Conservation (phyloP, 2,797 vertebrate genomes). For the Falco concolor region DNA sequence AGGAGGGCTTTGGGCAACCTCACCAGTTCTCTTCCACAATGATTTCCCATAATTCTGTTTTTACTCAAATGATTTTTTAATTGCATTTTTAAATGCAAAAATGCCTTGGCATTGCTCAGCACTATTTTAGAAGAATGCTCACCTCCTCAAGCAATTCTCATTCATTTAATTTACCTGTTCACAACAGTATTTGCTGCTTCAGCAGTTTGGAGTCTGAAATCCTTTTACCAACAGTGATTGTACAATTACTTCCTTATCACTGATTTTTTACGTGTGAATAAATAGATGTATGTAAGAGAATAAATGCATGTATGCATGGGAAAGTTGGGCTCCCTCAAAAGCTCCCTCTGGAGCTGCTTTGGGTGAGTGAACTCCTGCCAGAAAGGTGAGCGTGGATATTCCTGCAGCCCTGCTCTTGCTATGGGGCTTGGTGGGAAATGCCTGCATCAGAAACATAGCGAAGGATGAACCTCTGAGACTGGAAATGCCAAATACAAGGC, state of each 20-base stretch:
- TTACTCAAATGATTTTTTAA: background rate
- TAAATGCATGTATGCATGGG: rapidly evolving
- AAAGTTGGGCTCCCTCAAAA: background rate
- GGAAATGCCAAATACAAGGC: background rate
- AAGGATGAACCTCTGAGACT: background rate
- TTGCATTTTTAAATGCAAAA: no score
- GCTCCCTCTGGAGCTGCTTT: background rate
- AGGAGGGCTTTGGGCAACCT: background rate
- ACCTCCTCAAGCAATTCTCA: background rate
- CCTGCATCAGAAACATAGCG: background rate
- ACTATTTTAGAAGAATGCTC: background rate
- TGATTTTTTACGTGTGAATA: background rate
- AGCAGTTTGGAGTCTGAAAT: background rate
- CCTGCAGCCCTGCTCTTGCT: background rate
- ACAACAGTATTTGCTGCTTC: background rate
- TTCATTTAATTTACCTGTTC: background rate
- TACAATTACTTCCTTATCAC: background rate
- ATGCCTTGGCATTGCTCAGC: background rate
- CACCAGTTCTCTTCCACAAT: background rate
- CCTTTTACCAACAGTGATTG: background rate
- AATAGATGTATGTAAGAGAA: background rate
- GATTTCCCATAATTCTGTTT: background rate
- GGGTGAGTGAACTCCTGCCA: background rate
- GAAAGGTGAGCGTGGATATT: rapidly evolving
- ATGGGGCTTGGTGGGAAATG: background rate